Percentiles rank a stretch among this genome's conserved stretches.
These are phyloP conservation scores for Oncopodura yosiiana DNA, from an alignment of 1,140 invertebrate species.

Conservation along the genomic window DNA sequence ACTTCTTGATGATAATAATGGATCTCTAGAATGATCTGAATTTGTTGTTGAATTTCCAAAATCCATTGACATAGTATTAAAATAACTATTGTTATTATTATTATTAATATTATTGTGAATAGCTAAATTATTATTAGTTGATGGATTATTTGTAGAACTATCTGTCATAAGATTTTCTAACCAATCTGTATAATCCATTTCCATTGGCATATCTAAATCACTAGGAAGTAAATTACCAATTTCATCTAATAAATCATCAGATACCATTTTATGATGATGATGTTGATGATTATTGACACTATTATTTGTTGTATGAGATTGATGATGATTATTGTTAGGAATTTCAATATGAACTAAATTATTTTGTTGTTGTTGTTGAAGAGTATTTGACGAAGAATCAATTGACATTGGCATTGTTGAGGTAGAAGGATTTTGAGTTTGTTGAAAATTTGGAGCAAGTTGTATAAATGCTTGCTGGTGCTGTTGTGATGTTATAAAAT, in stretches of 20 bases:
- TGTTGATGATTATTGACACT: background rate
- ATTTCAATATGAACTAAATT: no score
- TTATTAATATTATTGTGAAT: conserved; percentile 6
- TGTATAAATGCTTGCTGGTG: no score
- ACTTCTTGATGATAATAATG: conserved; percentile 25
- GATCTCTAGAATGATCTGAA: conserved; percentile 17
- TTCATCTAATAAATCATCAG: conserved; percentile 35
- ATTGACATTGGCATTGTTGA: no score
- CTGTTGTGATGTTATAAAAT: no score
- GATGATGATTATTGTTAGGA: no score
- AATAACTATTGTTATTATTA: conserved; percentile 12
- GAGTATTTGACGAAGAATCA: no score
- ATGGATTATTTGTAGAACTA: conserved; percentile 31
- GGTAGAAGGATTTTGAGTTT: no score
- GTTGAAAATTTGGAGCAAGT: no score
- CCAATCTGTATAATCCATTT: conserved; percentile 62
- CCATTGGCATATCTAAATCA: conserved; percentile 44
- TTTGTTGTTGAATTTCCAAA: conserved; percentile 11
- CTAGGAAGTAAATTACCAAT: conserved; percentile 24
- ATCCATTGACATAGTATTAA: conserved; percentile 3
- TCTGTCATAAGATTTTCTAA: conserved; percentile 54
- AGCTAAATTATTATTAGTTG: conserved; percentile 8
- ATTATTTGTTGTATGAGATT: conserved; percentile 4
- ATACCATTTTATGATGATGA: background rate
- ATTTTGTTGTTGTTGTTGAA: no score